Conservation (phyloP, 64 coral and sea anemone genomes). For the Montipora sp. region DNA sequence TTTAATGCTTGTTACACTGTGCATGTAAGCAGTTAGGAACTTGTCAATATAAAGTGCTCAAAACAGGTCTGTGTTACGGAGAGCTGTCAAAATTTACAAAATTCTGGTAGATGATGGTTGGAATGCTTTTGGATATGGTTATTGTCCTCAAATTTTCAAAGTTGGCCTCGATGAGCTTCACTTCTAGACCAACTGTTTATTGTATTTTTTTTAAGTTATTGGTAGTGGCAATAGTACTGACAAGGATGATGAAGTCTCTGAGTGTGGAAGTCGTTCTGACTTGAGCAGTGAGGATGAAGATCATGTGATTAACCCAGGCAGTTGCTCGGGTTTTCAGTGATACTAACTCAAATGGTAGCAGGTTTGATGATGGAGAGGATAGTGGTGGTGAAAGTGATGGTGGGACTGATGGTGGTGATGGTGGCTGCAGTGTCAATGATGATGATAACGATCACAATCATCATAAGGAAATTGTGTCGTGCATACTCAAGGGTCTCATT, state of each 20-base stretch:
- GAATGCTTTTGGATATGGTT: slow-evolving; percentile 12
- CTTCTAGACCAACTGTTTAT: not conserved
- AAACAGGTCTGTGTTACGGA: not conserved
- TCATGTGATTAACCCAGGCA: not conserved
- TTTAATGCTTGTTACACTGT: not conserved
- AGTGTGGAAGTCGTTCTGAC: slow-evolving; percentile 7
- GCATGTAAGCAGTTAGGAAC: not conserved
- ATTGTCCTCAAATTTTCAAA: not conserved
- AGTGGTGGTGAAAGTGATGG: not conserved
- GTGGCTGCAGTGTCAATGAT: not conserved
- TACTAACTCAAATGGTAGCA: not conserved
- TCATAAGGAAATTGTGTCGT: slow-evolving; percentile 3
- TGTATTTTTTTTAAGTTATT: not conserved
- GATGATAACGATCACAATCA: not conserved
- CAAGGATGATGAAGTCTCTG: slow-evolving; percentile 9
- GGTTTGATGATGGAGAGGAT: not conserved
- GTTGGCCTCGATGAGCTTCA: not conserved
- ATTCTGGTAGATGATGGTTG: not conserved
- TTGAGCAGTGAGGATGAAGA: not conserved
- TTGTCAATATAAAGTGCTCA: not conserved
- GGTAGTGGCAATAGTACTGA: not conserved
- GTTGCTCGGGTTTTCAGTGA: not conserved
- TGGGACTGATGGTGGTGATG: not conserved
- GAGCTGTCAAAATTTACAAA: not conserved
- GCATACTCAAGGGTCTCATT: not conserved